Evolutionary conservation across 1,140 invertebrate species (phyloP), one percentile per base, ranked within the genome.

Genomic region (Notospermus geniculatus): DNA sequence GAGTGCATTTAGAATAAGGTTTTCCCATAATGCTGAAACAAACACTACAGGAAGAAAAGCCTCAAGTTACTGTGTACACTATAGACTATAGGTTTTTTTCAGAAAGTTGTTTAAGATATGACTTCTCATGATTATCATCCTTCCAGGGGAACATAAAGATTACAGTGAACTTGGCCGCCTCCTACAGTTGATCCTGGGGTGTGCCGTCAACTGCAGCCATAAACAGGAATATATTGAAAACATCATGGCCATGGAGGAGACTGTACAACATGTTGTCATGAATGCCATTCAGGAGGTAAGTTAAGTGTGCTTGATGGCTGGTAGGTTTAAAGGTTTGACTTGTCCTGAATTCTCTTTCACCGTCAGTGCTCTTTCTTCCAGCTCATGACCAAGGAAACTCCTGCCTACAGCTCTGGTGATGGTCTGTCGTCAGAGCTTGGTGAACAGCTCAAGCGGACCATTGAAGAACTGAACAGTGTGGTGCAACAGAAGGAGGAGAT

Each of bases 241-340:
- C 66, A 96, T 97, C 60, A 95, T 95, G 91, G 86, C 86, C 55
- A 87, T 97, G 85, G 93, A 95, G 77, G 88, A 95, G 76, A 87
- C 87, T 46, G 89, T 93, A 5, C 94, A 97, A 77, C 88, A 90
- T 66, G 91, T 89, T 29, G 93, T 97, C 60, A 97, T 95, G 92
- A 89, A 91, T 70, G 92, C 91, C n/a, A 93, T 97, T 70, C 92
- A 97, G 83, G 92, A 96, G 77, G 80, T 83, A 64, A 46, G 64
- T 54, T 57, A 17, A 43, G 23, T 60, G 52, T 29, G 39, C 2
- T 25, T 57, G 15, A 19, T 9, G 22, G 25, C 5, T 7, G 46
- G 19, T 7, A 15, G 32, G n/a, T n/a, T n/a, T n/a, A n/a, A n/a
- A n/a, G n/a, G n/a, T n/a, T n/a, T n/a, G n/a, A n/a, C n/a, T n/a